Evolutionary conservation across 2,113 vertebrate genomes (phyloP).

Genomic region (Malaclemys terrapin): DNA sequence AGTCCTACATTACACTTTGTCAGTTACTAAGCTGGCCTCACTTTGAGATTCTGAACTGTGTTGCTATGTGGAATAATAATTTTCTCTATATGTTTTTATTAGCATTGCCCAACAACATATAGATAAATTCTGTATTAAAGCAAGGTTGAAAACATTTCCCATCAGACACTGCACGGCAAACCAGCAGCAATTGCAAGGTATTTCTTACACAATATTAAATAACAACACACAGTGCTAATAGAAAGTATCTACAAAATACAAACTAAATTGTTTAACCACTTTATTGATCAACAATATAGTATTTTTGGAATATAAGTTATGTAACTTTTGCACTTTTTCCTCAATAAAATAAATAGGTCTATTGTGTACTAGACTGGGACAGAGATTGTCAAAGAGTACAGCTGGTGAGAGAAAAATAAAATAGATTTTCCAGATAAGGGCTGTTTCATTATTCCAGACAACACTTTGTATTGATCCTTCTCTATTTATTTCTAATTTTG

Average conservation of each 20-base stretch:
- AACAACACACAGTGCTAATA: conserved; percentile 10
- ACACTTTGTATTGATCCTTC: conserved; percentile 81
- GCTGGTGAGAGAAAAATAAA: conserved; percentile 75
- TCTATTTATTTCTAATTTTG: conserved; percentile 88
- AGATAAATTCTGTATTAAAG: not conserved
- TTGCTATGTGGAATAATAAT: not conserved
- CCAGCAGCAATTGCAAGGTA: not conserved
- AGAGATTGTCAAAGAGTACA: conserved; percentile 59
- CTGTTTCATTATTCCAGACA: conserved; percentile 84
- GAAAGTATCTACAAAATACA: conserved; percentile 32
- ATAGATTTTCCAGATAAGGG: conserved; percentile 78
- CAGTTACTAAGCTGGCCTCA: not conserved
- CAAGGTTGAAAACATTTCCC: not conserved
- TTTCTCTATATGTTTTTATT: not conserved
- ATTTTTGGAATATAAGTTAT: not conserved
- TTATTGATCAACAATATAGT: conserved; percentile 36
- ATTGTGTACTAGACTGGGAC: conserved; percentile 35
- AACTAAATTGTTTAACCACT: conserved; percentile 9
- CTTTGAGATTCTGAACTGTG: not conserved
- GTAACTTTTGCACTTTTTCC: conserved; percentile 6
- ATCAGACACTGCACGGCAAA: not conserved
- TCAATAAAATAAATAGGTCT: conserved; percentile 67
- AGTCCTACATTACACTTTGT: not conserved
- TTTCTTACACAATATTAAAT: conserved; percentile 26
- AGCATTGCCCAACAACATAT: not conserved